Evolutionary conservation across 2,797 vertebrate genomes (phyloP).

Genomic region (Acipenser oxyrinchus): DNA sequence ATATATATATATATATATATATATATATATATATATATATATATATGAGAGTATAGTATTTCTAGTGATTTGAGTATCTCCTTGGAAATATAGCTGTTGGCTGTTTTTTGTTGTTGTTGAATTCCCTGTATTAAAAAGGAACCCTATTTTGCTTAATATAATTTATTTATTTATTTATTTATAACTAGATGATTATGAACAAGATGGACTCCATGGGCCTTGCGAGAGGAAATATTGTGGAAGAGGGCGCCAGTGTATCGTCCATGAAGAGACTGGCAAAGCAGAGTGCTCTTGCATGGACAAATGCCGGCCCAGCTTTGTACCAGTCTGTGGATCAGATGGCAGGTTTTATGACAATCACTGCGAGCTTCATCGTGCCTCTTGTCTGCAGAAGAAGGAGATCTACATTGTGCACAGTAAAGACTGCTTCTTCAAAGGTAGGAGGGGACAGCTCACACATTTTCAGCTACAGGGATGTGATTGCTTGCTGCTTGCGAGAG

Average conservation of each 20-base stretch:
- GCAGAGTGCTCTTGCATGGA: slow-evolving; percentile 76
- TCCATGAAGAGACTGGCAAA: slow-evolving; percentile 57
- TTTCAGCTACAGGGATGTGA: not conserved
- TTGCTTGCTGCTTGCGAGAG: slow-evolving; percentile 7
- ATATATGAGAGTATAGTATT: too few relatives aligned
- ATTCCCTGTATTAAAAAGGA: too few relatives aligned
- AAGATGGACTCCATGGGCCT: slow-evolving; percentile 31
- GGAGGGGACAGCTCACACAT: slow-evolving; percentile 6
- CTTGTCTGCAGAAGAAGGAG: slow-evolving; percentile 74
- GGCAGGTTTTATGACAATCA: slow-evolving; percentile 89
- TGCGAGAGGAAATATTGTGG: slow-evolving; percentile 72
- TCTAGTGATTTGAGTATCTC: too few relatives aligned
- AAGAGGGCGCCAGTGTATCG: slow-evolving; percentile 67
- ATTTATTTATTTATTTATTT: slow-evolving; percentile 35
- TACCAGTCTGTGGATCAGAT: slow-evolving; percentile 88
- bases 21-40: too few relatives aligned
- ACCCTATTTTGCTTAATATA: too few relatives aligned
- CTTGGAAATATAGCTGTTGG: too few relatives aligned
- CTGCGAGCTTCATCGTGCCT: slow-evolving; percentile 81
- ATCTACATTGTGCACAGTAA: slow-evolving; percentile 79
- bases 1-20: too few relatives aligned
- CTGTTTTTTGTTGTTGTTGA: too few relatives aligned
- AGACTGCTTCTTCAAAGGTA: slow-evolving; percentile 96
- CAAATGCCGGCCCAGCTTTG: slow-evolving; percentile 69
- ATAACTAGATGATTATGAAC: slow-evolving; percentile 50